Evolutionary conservation across 1,140 invertebrate genomes (phyloP), one percentile per base, ranked within the genome.

Genomic region (Drosophila miranda): DNA sequence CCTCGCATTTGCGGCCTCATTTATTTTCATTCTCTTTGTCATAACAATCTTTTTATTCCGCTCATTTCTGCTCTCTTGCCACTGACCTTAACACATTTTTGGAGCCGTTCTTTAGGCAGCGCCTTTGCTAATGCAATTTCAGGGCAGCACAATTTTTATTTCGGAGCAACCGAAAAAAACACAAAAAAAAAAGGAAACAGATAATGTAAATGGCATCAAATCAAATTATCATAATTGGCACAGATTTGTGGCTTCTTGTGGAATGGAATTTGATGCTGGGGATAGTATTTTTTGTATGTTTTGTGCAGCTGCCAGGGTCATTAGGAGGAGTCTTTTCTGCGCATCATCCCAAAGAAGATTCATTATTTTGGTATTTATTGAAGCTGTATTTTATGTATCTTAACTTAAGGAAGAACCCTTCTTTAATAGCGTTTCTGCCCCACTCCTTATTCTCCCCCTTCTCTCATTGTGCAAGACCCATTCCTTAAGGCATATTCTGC

Each of bases 21-120:
- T 86, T 86, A 87, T 86, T 86, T 86, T 87, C 81, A 86, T 86
- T 86, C 81, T 71, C 82, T 81, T 87, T 78, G 81, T 86, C 82
- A 86, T 86, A 86, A 87, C 77, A 86, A 81, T 84, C 78, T 83
- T 86, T 80, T 75, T 78, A 58, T 78, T 64, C 54, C 26, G 54
- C 68, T 64, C 67, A 57, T 75, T 75, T 48, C 60, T 71, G 28
- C 19, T 45, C 19, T 45, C 41, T 44, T 71, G 55, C 23, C 49
- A 16, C 75, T 74, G 69, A 74, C 70, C 52, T 76, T 66, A 59
- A 56, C 66, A 68, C 66, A 68, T 68, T 72, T 61, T 50, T 51
- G 48, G 68, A 70, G 62, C 60, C 34, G 71, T 50, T 52, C 48
- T 60, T 48, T 68, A 68, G 67, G 67, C 51, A 34, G 23, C 26